Evolutionary conservation across 1,140 invertebrate genomes (phyloP).

Genomic region (Patella vulgata): DNA sequence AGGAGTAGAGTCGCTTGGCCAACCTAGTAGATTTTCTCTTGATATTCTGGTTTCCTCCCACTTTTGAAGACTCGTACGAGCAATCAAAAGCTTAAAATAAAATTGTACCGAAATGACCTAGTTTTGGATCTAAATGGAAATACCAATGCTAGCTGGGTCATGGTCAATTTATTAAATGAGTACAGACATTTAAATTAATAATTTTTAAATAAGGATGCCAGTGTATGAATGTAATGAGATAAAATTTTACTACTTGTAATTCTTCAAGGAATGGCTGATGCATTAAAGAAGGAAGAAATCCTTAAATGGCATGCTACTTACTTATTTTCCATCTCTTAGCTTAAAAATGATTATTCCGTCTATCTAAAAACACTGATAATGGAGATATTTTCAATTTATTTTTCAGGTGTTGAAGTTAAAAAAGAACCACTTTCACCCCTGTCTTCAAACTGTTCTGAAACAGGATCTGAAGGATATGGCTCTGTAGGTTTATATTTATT

Average conservation of each 20-base stretch:
- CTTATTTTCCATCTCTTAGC: not conserved
- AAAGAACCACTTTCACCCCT: constrained; percentile 46
- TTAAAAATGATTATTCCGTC: not conserved
- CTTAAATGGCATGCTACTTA: not conserved
- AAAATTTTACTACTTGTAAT: not conserved
- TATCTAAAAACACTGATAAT: constrained; percentile 8
- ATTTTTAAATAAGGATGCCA: no score
- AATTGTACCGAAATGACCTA: no score
- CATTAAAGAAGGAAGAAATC: not conserved
- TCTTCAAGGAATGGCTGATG: not conserved
- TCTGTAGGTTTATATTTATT: not conserved
- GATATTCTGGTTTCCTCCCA: no score
- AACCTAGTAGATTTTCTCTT: no score
- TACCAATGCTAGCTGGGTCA: no score
- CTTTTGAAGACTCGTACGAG: no score
- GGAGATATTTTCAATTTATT: not conserved
- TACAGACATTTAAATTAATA: no score
- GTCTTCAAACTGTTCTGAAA: constrained; percentile 32
- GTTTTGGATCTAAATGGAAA: no score
- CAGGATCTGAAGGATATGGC: constrained; percentile 32
- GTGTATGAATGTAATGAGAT: not conserved
- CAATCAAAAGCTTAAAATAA: no score
- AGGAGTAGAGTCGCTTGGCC: no score
- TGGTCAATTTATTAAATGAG: no score
- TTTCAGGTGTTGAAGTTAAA: constrained; percentile 33